Percentiles rank a stretch among this genome's conserved stretches.
Conservation (phyloP, 1,140 invertebrate species). For the Chrysomallon squamiferum region DNA sequence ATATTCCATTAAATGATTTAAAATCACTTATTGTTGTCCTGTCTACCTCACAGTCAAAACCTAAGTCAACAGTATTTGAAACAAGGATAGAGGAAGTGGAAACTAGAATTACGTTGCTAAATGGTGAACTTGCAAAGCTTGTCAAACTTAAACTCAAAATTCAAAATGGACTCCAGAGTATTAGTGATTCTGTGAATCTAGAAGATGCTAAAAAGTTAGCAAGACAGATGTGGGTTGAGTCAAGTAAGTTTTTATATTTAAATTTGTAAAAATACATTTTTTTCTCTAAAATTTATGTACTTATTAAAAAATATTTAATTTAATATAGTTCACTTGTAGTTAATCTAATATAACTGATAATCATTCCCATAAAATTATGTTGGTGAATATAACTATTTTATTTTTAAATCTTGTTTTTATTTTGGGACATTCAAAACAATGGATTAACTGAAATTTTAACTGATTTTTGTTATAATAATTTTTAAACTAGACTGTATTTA, state of each 20-base stretch:
- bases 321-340: too few species aligned
- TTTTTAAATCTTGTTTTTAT: too few species aligned
- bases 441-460: too few species aligned
- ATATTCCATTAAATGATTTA: slow-evolving; percentile 36
- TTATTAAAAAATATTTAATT: too few species aligned
- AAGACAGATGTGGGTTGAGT: slow-evolving; percentile 39
- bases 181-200: slow-evolving; percentile 36
- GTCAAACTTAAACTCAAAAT: slow-evolving; percentile 38
- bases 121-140: slow-evolving; percentile 50
- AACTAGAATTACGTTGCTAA: slow-evolving; percentile 52
- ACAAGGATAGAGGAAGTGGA: slow-evolving; percentile 53
- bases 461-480: too few species aligned
- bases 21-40: slow-evolving; percentile 25
- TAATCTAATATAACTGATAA: too few species aligned
- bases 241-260: slow-evolving; percentile 39
- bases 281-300: not conserved
- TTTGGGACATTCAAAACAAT: too few species aligned
- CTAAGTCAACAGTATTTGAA: slow-evolving; percentile 16
- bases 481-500: too few species aligned
- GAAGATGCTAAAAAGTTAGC: slow-evolving; percentile 41
- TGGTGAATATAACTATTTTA: too few species aligned
- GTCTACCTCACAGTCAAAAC: slow-evolving; percentile 19
- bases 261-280: not conserved
- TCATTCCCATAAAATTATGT: too few species aligned
- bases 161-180: slow-evolving; percentile 46